Evolutionary conservation across 2,888 invertebrate genomes (phyloP), one percentile per base, ranked within the genome.

Genomic region (Andrena dorsata): DNA sequence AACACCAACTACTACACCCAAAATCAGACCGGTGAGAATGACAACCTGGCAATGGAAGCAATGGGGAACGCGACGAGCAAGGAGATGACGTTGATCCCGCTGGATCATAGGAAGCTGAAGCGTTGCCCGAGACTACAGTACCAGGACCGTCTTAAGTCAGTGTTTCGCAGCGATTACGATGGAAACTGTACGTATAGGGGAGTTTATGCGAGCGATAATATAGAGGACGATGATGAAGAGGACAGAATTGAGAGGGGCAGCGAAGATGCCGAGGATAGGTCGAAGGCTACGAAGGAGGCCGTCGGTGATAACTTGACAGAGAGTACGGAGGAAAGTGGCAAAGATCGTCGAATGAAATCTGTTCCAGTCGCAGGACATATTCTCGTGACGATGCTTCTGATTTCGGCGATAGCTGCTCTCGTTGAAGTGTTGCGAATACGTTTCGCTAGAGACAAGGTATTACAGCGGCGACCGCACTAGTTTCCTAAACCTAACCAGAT

Each of bases 401-500:
- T 91, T 47, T 92, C 92, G 26, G 89, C 91, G 49, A 88, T 93
- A 35, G 90, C 90, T 7, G 93, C 93, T 58, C 83, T 93, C 65
- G 89, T 92, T 76, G 93, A 93, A 87, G 91, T 92, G 60, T 78
- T 92, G 53, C 88, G 90, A 75, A 90, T 91, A 78, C 90, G 91
- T 74, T 90, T 92, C 82, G 89, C 89, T 82, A 89, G 85, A 76
- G 87, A 90, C 51, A 90, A 92, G 92, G 92, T 92, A 92, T 76
- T 80, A 78, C 69, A 76, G 76, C 81, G 81, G 53, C 72, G 81
- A 73, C 72, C 66, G 51, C 80, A 64, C 47, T 71, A 61, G 60
- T 73, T 64, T 64, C 60, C 76, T 26, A 69, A 69, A 26, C 35
- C 35, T 70, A 61, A 53, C 30, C 53, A 53, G 41, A 41, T 41